A percentile compares a stretch with the other conserved stretches of the same genome.
These are phyloP conservation scores for Pseudocheirus occidentalis DNA, from an alignment of 2,797 vertebrate species.

Conservation along the genomic window DNA sequence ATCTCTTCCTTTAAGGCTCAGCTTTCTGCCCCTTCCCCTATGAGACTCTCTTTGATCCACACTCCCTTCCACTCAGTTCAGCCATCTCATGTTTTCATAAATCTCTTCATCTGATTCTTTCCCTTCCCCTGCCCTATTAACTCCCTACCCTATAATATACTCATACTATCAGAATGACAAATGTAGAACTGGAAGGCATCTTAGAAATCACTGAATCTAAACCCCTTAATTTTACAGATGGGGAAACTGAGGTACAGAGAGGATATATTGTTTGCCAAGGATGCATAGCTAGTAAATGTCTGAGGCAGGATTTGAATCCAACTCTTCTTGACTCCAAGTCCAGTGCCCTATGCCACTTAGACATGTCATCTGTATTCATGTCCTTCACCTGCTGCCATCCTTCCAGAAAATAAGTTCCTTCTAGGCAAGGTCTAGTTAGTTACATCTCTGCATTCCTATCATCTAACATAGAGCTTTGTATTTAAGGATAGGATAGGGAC, in stretches of 20 bases:
- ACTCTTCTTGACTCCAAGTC: neutral
- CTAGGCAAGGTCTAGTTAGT: neutral
- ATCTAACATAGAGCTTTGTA: neutral
- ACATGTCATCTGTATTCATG: neutral
- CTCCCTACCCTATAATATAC: neutral
- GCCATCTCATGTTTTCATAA: neutral
- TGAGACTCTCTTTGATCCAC: neutral
- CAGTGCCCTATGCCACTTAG: neutral
- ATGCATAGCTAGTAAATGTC: neutral
- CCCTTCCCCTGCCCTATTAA: neutral
- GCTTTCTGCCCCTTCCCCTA: neutral
- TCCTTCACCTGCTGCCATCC: neutral
- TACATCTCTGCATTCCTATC: neutral
- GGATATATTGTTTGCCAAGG: neutral
- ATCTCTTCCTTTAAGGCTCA: neutral
- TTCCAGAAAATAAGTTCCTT: neutral
- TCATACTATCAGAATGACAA: neutral
- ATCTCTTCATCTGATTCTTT: neutral
- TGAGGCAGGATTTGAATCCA: neutral
- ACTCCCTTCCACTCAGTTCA: neutral
- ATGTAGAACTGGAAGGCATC: neutral
- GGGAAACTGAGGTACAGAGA: neutral
- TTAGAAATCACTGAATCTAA: neutral
- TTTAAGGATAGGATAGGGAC: neutral
- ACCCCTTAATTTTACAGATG: neutral